Percentiles rank a stretch among this genome's conserved stretches.
phyloP scores from a whole-genome alignment of 2,113 vertebrate species.

The Tyrannus savana region DNA sequence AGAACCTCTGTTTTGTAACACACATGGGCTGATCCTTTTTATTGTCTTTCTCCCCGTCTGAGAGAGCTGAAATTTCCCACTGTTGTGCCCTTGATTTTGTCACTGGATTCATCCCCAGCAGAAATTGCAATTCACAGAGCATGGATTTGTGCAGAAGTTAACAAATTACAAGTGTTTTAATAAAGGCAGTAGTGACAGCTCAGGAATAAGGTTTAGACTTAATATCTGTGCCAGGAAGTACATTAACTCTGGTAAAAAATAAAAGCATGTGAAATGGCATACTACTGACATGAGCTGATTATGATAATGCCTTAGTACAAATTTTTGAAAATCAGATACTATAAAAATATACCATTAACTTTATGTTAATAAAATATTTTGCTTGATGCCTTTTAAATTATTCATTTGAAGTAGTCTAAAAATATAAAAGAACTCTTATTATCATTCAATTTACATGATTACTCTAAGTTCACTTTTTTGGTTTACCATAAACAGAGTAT shows the following conservation, averaged over 20 bases:
- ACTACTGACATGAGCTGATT: slow-evolving; percentile 79
- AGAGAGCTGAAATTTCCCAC: background rate
- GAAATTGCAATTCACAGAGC: slow-evolving; percentile 44
- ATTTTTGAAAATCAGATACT: slow-evolving; percentile 83
- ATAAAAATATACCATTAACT: slow-evolving; percentile 85
- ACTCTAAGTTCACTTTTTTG: slow-evolving; percentile 82
- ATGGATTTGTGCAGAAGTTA: slow-evolving; percentile 23
- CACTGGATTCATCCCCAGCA: background rate
- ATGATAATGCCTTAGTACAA: slow-evolving; percentile 78
- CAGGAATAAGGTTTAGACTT: slow-evolving; percentile 56
- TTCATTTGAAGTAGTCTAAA: slow-evolving; percentile 85
- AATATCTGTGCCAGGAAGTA: slow-evolving; percentile 62
- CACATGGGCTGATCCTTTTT: background rate
- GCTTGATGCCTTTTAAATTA: slow-evolving; percentile 84
- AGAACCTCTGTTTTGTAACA: slow-evolving; percentile 12
- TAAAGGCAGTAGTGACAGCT: slow-evolving; percentile 43
- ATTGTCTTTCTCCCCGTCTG: slow-evolving; percentile 17
- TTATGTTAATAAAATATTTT: slow-evolving; percentile 89
- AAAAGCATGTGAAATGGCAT: slow-evolving; percentile 74
- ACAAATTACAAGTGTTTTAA: slow-evolving; percentile 67
- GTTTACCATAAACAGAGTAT: slow-evolving; percentile 82
- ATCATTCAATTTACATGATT: slow-evolving; percentile 88
- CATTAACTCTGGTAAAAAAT: slow-evolving; percentile 74
- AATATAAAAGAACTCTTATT: slow-evolving; percentile 86
- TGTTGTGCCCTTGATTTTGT: slow-evolving; percentile 22